Evolutionary conservation across 2,888 invertebrate genomes (phyloP).

Genomic region (Ophioninae sp.): DNA sequence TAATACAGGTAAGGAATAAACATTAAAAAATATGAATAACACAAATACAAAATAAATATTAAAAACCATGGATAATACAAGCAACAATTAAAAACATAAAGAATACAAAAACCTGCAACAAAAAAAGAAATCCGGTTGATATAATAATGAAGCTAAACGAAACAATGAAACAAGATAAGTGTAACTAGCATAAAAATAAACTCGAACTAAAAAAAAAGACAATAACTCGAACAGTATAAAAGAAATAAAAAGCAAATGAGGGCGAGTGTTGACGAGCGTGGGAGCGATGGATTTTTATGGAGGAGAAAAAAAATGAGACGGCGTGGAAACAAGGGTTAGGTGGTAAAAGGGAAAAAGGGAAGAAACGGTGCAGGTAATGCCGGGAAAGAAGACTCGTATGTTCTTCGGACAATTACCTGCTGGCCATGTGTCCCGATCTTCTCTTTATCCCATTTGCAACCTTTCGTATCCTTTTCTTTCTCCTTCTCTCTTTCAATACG

Average conservation of each 20-base stretch:
- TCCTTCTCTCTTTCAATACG: background rate
- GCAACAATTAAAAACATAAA: too few species aligned
- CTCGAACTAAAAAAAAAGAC: too few species aligned
- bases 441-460: constrained; percentile 25
- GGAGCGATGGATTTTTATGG: constrained; percentile 10
- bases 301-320: constrained; percentile 1
- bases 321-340: background rate
- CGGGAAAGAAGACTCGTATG: constrained; percentile 61
- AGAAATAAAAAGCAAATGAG: constrained; percentile 29
- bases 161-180: too few species aligned
- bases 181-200: too few species aligned
- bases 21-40: too few species aligned
- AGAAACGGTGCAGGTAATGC: constrained; percentile 41
- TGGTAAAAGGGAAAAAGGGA: background rate
- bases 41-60: too few species aligned
- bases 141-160: too few species aligned
- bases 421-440: constrained; percentile 46
- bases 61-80: too few species aligned
- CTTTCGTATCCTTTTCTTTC: background rate
- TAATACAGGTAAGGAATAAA: too few species aligned
- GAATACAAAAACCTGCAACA: too few species aligned
- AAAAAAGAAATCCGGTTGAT: too few species aligned
- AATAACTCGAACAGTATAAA: constrained; percentile 17
- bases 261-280: constrained; percentile 19
- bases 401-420: constrained; percentile 39